These are phyloP conservation scores for Nasonia giraulti DNA, from an alignment of 1,140 invertebrate species.

Conservation along the genomic window DNA sequence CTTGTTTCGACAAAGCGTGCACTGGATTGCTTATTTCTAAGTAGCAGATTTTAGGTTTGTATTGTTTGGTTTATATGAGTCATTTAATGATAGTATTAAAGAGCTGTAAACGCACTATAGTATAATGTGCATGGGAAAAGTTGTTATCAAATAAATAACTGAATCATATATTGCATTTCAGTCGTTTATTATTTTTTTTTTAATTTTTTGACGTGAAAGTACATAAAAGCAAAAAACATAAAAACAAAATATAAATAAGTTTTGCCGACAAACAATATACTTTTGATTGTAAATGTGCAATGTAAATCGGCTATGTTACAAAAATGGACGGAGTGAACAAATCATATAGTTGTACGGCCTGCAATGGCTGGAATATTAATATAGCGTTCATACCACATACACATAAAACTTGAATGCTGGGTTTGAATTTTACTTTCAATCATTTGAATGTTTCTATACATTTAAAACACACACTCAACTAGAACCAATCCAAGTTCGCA, in stretches of 20 bases:
- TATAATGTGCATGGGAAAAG: no score
- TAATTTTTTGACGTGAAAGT: constrained; percentile 38
- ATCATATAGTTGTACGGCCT: constrained; percentile 45
- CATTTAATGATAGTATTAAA: no score
- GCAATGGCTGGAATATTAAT: constrained; percentile 36
- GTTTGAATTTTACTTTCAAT: constrained; percentile 31
- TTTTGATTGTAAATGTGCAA: constrained; percentile 44
- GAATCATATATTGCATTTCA: constrained; percentile 20
- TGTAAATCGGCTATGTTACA: constrained; percentile 45
- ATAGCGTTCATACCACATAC: neutral
- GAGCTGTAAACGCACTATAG: no score
- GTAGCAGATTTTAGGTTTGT: neutral
- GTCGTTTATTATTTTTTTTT: constrained; percentile 44
- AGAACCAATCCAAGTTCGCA: constrained; percentile 18
- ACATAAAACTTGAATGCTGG: neutral
- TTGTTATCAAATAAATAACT: neutral
- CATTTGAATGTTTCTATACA: neutral
- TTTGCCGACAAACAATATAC: constrained; percentile 33
- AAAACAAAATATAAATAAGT: constrained; percentile 34
- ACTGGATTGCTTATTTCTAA: no score
- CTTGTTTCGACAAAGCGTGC: no score
- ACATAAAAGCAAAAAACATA: constrained; percentile 41
- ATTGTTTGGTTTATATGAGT: no score
- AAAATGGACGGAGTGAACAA: constrained; percentile 53
- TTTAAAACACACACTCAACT: neutral